These are phyloP conservation scores for Heliothis virescens DNA, from an alignment of 1,140 invertebrate species.

Conservation along the genomic window DNA sequence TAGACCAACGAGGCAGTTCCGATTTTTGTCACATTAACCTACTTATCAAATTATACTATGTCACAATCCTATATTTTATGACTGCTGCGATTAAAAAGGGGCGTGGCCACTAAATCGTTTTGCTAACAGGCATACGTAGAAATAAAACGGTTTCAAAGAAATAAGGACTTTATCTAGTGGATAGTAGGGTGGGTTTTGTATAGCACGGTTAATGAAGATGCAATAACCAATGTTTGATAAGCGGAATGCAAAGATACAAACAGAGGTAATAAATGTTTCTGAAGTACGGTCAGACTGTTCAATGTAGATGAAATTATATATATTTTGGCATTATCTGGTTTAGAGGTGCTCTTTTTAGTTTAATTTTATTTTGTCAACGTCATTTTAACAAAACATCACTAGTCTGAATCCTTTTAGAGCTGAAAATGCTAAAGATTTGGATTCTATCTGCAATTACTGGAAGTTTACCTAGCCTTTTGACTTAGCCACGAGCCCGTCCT, in stretches of 20 bases:
- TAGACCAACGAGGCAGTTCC: no score
- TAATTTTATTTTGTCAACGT: no score
- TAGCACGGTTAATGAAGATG: conserved; percentile 54
- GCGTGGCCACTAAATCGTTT: conserved; percentile 57
- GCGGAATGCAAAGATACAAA: conserved; percentile 58
- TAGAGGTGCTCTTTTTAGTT: no score
- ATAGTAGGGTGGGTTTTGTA: not conserved
- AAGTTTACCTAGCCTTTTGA: no score
- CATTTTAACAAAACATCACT: no score
- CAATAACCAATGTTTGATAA: conserved; percentile 60
- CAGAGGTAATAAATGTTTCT: conserved; percentile 49
- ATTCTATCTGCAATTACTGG: no score
- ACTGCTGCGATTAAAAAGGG: conserved; percentile 52
- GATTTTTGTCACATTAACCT: not conserved
- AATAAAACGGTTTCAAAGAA: not conserved
- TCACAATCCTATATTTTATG: conserved; percentile 23
- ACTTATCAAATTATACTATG: not conserved
- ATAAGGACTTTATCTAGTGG: not conserved
- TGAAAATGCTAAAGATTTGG: no score
- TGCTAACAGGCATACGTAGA: conserved; percentile 47
- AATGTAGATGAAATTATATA: not conserved
- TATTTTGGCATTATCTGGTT: not conserved
- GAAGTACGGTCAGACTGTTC: not conserved
- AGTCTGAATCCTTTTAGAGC: no score
- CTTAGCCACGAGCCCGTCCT: no score